phyloP scores from a whole-genome alignment of 2,888 invertebrate genomes.

The Blastobasis lacticolella region DNA sequence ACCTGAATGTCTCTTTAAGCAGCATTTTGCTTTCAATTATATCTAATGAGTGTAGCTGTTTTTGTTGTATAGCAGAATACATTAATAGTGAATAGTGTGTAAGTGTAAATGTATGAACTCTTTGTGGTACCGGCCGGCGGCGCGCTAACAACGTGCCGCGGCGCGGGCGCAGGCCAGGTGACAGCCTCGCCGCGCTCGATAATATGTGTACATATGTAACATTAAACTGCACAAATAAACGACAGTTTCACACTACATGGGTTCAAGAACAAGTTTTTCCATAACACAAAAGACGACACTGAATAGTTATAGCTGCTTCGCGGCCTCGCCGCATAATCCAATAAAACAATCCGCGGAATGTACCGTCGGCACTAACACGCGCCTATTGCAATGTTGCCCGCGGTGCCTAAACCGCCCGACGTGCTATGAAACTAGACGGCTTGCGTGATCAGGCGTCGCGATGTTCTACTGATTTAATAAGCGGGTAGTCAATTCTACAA shows the following conservation, averaged over 20 bases:
- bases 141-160: background rate
- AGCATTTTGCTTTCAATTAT: too few relatives aligned
- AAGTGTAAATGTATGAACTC: too few relatives aligned
- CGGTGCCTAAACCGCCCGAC: too few relatives aligned
- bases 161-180: slow-evolving; percentile 26
- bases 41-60: too few relatives aligned
- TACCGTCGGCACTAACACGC: slow-evolving; percentile 44
- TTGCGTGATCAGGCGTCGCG: too few relatives aligned
- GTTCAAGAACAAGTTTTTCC: slow-evolving; percentile 75
- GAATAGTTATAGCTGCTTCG: slow-evolving; percentile 75
- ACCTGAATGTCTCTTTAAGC: too few relatives aligned
- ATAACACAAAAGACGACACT: slow-evolving; percentile 75
- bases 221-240: slow-evolving; percentile 74
- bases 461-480: too few relatives aligned
- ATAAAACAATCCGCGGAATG: slow-evolving; percentile 73
- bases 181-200: slow-evolving; percentile 60
- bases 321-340: slow-evolving; percentile 71
- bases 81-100: too few relatives aligned
- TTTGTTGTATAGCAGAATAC: too few relatives aligned
- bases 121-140: background rate
- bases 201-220: slow-evolving; percentile 75
- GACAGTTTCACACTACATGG: slow-evolving; percentile 74
- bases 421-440: too few relatives aligned
- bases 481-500: too few relatives aligned
- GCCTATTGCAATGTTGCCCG: slow-evolving; percentile 20